A percentile compares a stretch with the other conserved stretches of the same genome.
Evolutionary conservation across 2,888 invertebrate species (phyloP).

Genomic region (Tetramorium bicarinatum): DNA sequence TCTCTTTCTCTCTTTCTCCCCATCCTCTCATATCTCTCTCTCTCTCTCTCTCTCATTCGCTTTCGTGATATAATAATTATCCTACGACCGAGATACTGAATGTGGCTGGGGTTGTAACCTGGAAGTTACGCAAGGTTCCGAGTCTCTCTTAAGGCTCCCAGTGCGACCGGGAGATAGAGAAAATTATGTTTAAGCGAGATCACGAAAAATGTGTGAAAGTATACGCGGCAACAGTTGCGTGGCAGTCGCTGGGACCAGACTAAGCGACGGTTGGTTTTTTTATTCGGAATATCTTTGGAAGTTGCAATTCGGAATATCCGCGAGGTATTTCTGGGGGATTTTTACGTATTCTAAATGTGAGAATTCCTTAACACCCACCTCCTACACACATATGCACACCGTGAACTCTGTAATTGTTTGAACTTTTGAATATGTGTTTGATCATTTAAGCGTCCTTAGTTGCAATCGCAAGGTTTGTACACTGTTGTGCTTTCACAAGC

Average conservation of each 20-base stretch:
- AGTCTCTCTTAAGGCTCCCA: conserved; percentile 32
- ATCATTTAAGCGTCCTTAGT: conserved; percentile 39
- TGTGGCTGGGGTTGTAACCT: conserved; percentile 39
- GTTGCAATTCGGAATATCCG: neutral
- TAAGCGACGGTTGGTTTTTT: neutral
- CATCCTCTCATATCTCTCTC: neutral
- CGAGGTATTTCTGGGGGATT: neutral
- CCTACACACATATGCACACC: neutral
- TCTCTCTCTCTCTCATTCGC: neutral
- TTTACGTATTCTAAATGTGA: neutral
- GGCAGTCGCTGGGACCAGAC: neutral
- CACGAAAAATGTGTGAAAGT: conserved; percentile 46
- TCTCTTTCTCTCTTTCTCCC: conserved; percentile 54
- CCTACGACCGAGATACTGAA: conserved; percentile 60
- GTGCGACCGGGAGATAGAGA: conserved; percentile 36
- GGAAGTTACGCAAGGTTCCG: conserved; percentile 37
- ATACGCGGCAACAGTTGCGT: neutral
- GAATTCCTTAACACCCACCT: neutral
- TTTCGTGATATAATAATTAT: conserved; percentile 73
- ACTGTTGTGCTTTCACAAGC: conserved; percentile 39
- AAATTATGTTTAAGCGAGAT: conserved; percentile 56
- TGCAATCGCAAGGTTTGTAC: conserved; percentile 40
- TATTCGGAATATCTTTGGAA: neutral
- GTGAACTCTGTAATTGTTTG: neutral
- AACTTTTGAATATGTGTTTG: conserved; percentile 22